Evolutionary conservation across 35 echinoderm and acorn worm genomes (phyloP).

Genomic region (Heliocidaris erythrogramma): DNA sequence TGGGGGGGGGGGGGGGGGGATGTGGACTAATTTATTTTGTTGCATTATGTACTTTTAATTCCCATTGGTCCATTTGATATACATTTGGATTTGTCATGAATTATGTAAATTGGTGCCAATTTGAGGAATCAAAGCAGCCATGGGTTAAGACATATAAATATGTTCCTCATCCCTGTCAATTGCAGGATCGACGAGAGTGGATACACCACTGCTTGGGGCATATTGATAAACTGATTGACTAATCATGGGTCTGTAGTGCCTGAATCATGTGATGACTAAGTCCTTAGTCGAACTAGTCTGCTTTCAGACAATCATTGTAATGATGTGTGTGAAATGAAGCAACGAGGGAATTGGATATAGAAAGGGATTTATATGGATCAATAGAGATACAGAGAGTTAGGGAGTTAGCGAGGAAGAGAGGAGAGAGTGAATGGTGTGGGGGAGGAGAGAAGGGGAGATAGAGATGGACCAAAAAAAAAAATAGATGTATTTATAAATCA

Average conservation of each 20-base stretch:
- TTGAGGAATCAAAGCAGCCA: no score
- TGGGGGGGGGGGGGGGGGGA: no score
- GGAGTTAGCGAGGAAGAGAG: not conserved
- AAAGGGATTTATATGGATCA: not conserved
- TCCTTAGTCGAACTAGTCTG: not conserved
- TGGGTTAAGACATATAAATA: not conserved
- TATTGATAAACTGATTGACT: constrained; percentile 1
- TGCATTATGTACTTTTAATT: no score
- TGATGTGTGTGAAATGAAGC: not conserved
- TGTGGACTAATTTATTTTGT: no score
- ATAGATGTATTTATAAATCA: not conserved
- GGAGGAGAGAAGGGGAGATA: not conserved
- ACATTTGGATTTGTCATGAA: no score
- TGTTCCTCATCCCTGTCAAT: not conserved
- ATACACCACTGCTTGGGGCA: not conserved
- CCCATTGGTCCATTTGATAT: no score
- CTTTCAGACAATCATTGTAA: not conserved
- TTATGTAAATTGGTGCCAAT: no score
- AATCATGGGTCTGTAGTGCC: not conserved
- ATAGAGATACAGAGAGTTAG: not conserved
- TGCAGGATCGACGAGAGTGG: no score
- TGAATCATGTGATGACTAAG: not conserved
- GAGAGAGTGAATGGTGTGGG: not conserved
- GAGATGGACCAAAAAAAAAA: not conserved
- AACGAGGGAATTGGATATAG: not conserved